These are phyloP conservation scores for Actinemys pallida DNA, from an alignment of 2,113 vertebrate species.

Conservation along the genomic window DNA sequence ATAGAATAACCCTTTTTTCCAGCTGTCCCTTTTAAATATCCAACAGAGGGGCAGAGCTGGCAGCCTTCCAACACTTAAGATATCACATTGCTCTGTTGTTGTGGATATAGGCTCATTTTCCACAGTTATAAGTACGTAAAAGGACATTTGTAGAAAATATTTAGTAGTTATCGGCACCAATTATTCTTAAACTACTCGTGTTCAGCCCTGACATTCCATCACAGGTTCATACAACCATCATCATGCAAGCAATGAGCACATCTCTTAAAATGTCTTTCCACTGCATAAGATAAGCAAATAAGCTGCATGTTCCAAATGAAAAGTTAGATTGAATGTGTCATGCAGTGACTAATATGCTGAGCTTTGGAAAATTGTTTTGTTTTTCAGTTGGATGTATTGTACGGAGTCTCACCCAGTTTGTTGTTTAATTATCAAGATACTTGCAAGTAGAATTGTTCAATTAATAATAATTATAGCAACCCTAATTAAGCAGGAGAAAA, in stretches of 20 bases:
- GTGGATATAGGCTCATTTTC: background rate
- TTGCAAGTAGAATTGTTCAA: conserved; percentile 29
- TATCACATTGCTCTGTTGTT: background rate
- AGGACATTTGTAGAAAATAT: background rate
- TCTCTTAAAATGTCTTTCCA: background rate
- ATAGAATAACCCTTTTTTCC: background rate
- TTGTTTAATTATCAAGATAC: conserved; percentile 37
- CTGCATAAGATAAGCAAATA: background rate
- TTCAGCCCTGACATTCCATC: background rate
- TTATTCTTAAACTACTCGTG: background rate
- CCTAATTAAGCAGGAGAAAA: conserved; percentile 28
- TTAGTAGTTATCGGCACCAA: background rate
- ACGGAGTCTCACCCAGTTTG: background rate
- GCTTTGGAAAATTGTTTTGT: conserved; percentile 5
- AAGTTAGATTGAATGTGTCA: background rate
- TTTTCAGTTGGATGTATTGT: background rate
- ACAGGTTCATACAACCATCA: background rate
- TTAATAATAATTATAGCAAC: conserved; percentile 52
- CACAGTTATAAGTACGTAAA: background rate
- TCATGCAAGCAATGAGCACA: background rate
- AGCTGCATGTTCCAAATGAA: background rate
- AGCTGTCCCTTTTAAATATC: background rate
- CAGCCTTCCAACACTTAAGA: background rate
- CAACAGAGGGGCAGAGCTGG: background rate
- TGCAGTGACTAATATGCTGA: background rate